phyloP scores from a whole-genome alignment of 2,113 vertebrate genomes.

The Chlorodrepanis virens region DNA sequence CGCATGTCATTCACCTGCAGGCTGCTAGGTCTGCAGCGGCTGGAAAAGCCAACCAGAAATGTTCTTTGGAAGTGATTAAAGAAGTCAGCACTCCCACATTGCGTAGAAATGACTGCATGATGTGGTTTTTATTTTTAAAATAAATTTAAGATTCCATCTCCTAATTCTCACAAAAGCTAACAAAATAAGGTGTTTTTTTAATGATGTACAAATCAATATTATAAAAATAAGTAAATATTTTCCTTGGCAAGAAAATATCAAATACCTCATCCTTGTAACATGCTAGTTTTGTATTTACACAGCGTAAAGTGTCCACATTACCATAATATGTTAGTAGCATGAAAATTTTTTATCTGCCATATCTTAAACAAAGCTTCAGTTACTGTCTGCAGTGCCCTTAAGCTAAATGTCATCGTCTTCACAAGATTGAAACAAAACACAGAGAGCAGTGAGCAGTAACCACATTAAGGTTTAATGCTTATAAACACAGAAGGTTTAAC shows the following conservation, averaged over 20 bases:
- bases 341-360: background rate
- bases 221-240: slow-evolving; percentile 20
- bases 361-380: slow-evolving; percentile 4
- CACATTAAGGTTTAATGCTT: slow-evolving; percentile 46
- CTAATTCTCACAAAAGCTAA: slow-evolving; percentile 19
- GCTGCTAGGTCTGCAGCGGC: accelerated
- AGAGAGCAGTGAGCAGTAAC: background rate
- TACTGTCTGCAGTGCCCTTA: slow-evolving; percentile 2
- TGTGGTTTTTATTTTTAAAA: background rate
- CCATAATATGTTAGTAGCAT: slow-evolving; percentile 15
- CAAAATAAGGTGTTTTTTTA: background rate
- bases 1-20: background rate
- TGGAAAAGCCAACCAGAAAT: background rate
- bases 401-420: slow-evolving; percentile 18
- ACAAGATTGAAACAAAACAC: background rate
- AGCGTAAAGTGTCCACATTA: background rate
- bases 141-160: background rate
- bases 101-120: background rate
- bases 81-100: background rate
- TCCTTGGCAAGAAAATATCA: slow-evolving; percentile 9
- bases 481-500: slow-evolving; percentile 55
- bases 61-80: background rate
- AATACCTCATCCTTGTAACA: background rate
- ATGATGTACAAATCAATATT: background rate
- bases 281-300: background rate